Conservation (phyloP, 2,113 vertebrate genomes). For the Pseudois nayaur region DNA sequence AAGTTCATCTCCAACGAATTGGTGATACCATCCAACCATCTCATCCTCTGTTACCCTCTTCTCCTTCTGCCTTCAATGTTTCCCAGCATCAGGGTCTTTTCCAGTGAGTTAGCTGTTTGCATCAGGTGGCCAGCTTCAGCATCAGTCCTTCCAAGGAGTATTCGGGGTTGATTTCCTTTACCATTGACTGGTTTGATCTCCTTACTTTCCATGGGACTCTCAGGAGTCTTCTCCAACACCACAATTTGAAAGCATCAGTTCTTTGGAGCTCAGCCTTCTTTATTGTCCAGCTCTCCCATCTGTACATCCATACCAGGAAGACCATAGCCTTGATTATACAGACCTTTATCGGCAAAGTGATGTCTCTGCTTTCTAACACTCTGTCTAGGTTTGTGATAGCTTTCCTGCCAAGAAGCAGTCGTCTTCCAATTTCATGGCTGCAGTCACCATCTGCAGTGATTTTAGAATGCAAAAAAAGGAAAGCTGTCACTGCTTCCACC, state of each 20-base stretch:
- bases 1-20: neutral
- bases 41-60: neutral
- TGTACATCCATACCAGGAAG: neutral
- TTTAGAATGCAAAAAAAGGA: neutral
- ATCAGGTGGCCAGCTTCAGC: neutral
- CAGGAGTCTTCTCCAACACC: neutral
- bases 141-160: neutral
- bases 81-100: neutral
- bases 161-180: neutral
- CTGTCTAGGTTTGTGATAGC: neutral
- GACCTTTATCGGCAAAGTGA: neutral
- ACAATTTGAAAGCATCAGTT: neutral
- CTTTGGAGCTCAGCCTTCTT: neutral
- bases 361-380: neutral
- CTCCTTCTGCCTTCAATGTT: neutral
- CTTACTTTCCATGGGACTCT: neutral
- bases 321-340: neutral
- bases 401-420: neutral
- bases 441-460: neutral
- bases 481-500: neutral
- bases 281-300: neutral
- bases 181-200: neutral
- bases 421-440: neutral
- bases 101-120: neutral
- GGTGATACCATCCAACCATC: neutral